Evolutionary conservation across 1,140 invertebrate species (phyloP), one percentile per base, ranked within the genome.

Genomic region (Rhagoletis zephyria): DNA sequence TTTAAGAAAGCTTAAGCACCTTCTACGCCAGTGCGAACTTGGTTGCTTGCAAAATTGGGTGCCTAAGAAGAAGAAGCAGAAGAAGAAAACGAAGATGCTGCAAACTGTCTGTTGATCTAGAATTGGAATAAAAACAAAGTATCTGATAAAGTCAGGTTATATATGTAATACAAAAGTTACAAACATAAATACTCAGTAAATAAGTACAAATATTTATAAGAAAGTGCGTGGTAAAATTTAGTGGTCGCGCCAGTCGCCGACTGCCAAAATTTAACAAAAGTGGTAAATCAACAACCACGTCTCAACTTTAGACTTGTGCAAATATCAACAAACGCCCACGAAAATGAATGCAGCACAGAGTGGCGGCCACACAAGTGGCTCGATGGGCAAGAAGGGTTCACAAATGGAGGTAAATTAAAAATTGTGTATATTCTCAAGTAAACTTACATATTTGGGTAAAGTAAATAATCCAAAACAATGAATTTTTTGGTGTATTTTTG

Each of bases 301-400:
- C 67, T 45, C 77, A 59, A 30, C 77, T n/a, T 63, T 51, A 86
- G 40, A 30, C 30, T 40, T 40, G 45, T 56, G 16, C 61, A 63
- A 42, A 61, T n/a, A 65, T 14, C 4, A 81, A 81, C 42, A 7
- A 81, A 56, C 10, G 12, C n/a, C 56, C 42, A 45, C 19, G 14
- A 88, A 88, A 87, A 94, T 94, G 93, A 94, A 94, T 89, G 93
- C 93, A 88, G 93, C 93, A 90, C 93, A 94, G 88, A 94, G 93
- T 90, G 93, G 93, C 86, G 93, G 93, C 85, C 92, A 92, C 87
- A 92, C 93, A 74, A 90, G 89, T 1, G 91, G 92, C 77, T 91
- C 90, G 65, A 93, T 92, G 89, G 90, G 93, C 89, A 93, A 94
- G 88, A 94, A 94, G 89, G 93, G 93, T 88, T 92, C 90, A 51